Percentiles rank a stretch among this genome's conserved stretches.
phyloP scores from a whole-genome alignment of 2,888 invertebrate species.

The Drosophila rubida region DNA sequence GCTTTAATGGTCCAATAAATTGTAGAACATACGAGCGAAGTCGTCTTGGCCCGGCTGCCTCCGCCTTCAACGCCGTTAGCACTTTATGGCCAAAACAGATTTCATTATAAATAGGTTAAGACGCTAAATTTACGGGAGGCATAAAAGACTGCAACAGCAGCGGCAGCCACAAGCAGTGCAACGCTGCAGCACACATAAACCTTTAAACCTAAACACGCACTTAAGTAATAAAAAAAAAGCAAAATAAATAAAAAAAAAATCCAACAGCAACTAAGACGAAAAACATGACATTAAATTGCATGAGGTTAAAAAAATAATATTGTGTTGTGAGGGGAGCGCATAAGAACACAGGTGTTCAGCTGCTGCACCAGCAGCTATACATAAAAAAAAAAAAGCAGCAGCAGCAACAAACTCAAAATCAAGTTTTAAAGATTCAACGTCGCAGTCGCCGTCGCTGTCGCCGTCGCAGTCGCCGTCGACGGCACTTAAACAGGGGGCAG shows the following conservation, averaged over 20 bases:
- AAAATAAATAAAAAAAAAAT: conserved; percentile 32
- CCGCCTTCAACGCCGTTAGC: conserved; percentile 20
- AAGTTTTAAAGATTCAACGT: conserved; percentile 78
- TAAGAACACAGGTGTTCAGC: conserved; percentile 78
- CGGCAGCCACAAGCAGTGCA: not conserved
- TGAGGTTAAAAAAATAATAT: conserved; percentile 72
- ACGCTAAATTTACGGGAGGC: conserved; percentile 69
- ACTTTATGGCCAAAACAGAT: conserved; percentile 59
- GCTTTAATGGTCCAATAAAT: conserved; percentile 70
- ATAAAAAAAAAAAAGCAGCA: conserved; percentile 53
- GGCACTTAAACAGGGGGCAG: conserved; percentile 62
- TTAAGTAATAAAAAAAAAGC: conserved; percentile 74
- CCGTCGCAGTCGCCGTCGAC: conserved; percentile 39
- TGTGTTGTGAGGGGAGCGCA: conserved; percentile 53
- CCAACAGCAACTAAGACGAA: conserved; percentile 74
- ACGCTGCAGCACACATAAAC: conserved; percentile 63
- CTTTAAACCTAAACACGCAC: conserved; percentile 81
- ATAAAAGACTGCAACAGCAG: conserved; percentile 54
- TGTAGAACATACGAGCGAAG: conserved; percentile 56
- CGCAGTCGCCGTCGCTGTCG: conserved; percentile 43
- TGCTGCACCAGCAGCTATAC: conserved; percentile 63
- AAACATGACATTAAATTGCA: conserved; percentile 81
- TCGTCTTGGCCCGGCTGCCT: conserved; percentile 22
- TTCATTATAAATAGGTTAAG: conserved; percentile 81
- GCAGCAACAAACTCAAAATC: conserved; percentile 70